Evolutionary conservation across 2,888 invertebrate genomes (phyloP).

Genomic region (Neuroscelio doddi): DNA sequence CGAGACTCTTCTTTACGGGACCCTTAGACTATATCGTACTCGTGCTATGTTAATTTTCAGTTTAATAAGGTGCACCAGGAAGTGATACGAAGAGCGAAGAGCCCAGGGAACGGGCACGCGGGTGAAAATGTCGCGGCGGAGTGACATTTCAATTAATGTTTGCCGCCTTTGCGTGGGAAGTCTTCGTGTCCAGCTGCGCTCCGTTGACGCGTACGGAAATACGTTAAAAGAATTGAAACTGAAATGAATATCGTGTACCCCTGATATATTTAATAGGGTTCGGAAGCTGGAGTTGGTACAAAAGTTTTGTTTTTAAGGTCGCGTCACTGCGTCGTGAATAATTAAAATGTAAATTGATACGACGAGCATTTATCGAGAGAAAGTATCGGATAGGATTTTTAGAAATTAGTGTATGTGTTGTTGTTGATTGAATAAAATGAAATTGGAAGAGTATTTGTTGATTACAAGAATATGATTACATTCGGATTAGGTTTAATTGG

Average conservation of each 20-base stretch:
- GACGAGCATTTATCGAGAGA: slow-evolving; percentile 30
- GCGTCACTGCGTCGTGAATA: too few relatives aligned
- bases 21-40: slow-evolving; percentile 54
- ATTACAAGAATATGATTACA: too few relatives aligned
- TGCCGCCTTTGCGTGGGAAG: slow-evolving; percentile 63
- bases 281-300: slow-evolving; percentile 17
- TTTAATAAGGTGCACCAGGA: slow-evolving; percentile 69
- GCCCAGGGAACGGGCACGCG: slow-evolving; percentile 37
- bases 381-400: slow-evolving; percentile 17
- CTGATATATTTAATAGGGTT: too few relatives aligned
- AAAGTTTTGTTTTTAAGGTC: slow-evolving; percentile 27
- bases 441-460: too few relatives aligned
- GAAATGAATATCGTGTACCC: too few relatives aligned
- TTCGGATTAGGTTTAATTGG: slow-evolving; percentile 36
- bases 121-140: slow-evolving; percentile 65
- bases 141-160: slow-evolving; percentile 69
- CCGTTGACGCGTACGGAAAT: too few relatives aligned
- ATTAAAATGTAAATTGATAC: slow-evolving; percentile 34
- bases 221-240: too few relatives aligned
- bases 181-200: too few relatives aligned
- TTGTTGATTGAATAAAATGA: not conserved
- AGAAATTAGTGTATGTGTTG: not conserved
- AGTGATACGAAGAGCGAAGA: slow-evolving; percentile 53
- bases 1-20: slow-evolving; percentile 33
- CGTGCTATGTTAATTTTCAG: slow-evolving; percentile 68